Evolutionary conservation across 2,113 vertebrate species (phyloP), one percentile per base, ranked within the genome.

Genomic region (Cacatua alba): DNA sequence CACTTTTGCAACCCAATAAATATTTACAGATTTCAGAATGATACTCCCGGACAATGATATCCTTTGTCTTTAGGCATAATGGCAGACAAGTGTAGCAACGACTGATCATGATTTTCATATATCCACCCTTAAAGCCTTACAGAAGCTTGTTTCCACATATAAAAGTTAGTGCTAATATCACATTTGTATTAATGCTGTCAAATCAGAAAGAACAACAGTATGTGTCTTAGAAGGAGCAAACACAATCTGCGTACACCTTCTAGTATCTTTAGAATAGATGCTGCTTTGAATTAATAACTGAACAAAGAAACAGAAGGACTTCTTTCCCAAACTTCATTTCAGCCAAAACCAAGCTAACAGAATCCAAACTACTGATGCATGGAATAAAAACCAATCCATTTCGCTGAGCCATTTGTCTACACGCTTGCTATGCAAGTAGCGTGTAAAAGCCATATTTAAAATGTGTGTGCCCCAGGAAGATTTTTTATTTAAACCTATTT

Each of bases 281-380:
- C n/a, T 72, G 46, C n/a, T 85, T 81, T 64, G 52, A 82, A 87
- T 62, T 71, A 76, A 59, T 76, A 94, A 79, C 8, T 82, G 37
- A 82, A 44, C 31, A 83, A 51, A 63, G 68, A 83, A 80, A 85
- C 63, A 93, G 81, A 94, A 86, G 49, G 71, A 77, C 68, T 81
- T 88, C 25, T 26, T 65, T 71, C 80, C 35, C 57, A 64, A 82
- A 63, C 46, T 83, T 62, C 17, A 57, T 91, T 88, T 84, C 62
- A 46, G 69, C 35, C 77, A 91, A 91, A 88, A 46, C 37, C 55
- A 92, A 92, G 18, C 21, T 46, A 94, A 83, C 11, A 63, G 52
- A 71, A 80, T 57, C 48, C 52, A 51, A 94, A 57, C 33, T 55
- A 93, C 44, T 15, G 23, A 81, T 37, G 14, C 21, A 64, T 13